Evolutionary conservation across 2,113 vertebrate species (phyloP).

Genomic region (Taxidea taxus): DNA sequence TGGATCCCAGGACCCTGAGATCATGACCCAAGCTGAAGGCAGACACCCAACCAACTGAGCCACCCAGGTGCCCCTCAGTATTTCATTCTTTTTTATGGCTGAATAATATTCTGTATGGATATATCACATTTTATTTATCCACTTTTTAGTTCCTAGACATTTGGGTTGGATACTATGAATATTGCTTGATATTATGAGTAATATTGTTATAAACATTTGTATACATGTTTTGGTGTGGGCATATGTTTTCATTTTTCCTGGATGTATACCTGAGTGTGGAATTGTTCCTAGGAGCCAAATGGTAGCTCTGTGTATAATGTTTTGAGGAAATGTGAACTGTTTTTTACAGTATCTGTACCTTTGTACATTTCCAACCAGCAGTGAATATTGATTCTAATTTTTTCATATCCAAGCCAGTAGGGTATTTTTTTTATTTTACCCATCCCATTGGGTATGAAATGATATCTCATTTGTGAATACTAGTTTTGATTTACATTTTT

Average conservation of each 20-base stretch:
- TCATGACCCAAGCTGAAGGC: neutral
- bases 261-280: neutral
- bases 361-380: neutral
- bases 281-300: neutral
- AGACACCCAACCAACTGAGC: neutral
- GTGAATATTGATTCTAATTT: neutral
- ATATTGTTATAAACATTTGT: neutral
- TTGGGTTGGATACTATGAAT: neutral
- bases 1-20: neutral
- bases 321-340: neutral
- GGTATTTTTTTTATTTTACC: neutral
- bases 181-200: neutral
- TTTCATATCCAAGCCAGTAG: neutral
- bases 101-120: neutral
- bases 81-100: neutral
- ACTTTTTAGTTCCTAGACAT: neutral
- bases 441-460: neutral
- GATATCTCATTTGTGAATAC: neutral
- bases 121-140: neutral
- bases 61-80: neutral
- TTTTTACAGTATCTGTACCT: neutral
- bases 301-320: neutral
- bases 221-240: neutral
- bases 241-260: neutral
- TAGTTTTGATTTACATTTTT: neutral